phyloP scores from a whole-genome alignment of 2,797 vertebrate species.

The Eutrigla gurnardus region DNA sequence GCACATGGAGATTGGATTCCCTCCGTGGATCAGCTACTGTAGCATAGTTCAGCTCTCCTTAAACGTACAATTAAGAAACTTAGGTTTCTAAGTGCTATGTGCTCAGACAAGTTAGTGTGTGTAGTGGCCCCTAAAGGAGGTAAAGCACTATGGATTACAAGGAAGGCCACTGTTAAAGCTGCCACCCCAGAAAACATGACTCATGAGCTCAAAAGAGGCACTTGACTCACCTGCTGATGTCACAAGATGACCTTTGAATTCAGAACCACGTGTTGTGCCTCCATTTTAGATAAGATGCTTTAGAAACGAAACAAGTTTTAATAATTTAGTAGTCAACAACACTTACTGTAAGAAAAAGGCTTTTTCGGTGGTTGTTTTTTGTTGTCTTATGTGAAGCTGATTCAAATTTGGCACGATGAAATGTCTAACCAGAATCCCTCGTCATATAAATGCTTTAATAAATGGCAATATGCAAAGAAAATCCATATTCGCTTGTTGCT shows the following conservation, averaged over 20 bases:
- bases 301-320: conserved; percentile 35
- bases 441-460: background rate
- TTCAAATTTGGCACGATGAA: background rate
- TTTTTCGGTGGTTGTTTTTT: no score
- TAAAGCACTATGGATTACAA: conserved; percentile 81
- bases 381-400: background rate
- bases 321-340: background rate
- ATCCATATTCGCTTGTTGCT: background rate
- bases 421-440: background rate
- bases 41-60: conserved; percentile 83
- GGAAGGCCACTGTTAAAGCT: conserved; percentile 80
- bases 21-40: conserved; percentile 88
- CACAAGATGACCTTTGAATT: conserved; percentile 78
- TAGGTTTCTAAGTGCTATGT: conserved; percentile 73
- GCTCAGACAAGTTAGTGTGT: conserved; percentile 77
- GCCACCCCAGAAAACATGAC: conserved; percentile 80
- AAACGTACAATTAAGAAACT: conserved; percentile 87
- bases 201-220: conserved; percentile 76
- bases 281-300: conserved; percentile 41
- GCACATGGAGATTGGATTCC: conserved; percentile 86
- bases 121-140: conserved; percentile 79
- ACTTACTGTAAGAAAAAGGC: background rate
- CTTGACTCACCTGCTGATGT: conserved; percentile 73
- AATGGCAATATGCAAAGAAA: background rate
- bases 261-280: conserved; percentile 69